These are phyloP conservation scores for Achlya flavicornis DNA, from an alignment of 2,888 invertebrate species.

Conservation along the genomic window DNA sequence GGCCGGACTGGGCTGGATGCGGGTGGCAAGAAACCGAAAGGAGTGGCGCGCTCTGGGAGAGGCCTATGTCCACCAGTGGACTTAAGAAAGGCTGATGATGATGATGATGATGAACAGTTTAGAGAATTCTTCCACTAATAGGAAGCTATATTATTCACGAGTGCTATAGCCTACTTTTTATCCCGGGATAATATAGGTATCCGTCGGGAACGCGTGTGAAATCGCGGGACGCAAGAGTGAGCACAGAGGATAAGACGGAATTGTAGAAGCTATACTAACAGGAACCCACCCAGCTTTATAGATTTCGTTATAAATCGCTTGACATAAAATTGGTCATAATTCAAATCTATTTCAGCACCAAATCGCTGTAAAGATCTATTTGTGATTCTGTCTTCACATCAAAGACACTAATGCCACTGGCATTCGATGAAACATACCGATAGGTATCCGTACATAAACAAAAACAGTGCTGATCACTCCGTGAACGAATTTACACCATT, in stretches of 20 bases:
- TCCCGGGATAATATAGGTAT: too few species aligned
- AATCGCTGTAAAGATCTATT: constrained; percentile 1
- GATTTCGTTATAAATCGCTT: not conserved
- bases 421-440: constrained; percentile 6
- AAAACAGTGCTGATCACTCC: not conserved
- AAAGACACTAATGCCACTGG: constrained; percentile 9
- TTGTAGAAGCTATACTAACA: not conserved
- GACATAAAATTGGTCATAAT: constrained; percentile 3
- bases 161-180: too few species aligned
- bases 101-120: too few species aligned
- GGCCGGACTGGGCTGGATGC: too few species aligned
- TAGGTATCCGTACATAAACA: constrained; percentile 1
- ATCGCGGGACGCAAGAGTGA: too few species aligned
- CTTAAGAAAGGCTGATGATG: too few species aligned
- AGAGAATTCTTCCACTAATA: too few species aligned
- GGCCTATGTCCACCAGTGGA: too few species aligned
- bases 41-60: too few species aligned
- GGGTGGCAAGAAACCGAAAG: too few species aligned
- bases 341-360: not conserved
- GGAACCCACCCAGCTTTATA: not conserved
- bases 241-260: not conserved
- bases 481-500: not conserved
- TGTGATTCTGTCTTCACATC: constrained; percentile 2
- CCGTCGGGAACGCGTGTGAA: too few species aligned
- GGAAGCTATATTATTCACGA: too few species aligned